Percentiles rank a stretch among this genome's conserved stretches.
phyloP scores from a whole-genome alignment of 2,888 invertebrate genomes.

The Boloria euphrosyne region DNA sequence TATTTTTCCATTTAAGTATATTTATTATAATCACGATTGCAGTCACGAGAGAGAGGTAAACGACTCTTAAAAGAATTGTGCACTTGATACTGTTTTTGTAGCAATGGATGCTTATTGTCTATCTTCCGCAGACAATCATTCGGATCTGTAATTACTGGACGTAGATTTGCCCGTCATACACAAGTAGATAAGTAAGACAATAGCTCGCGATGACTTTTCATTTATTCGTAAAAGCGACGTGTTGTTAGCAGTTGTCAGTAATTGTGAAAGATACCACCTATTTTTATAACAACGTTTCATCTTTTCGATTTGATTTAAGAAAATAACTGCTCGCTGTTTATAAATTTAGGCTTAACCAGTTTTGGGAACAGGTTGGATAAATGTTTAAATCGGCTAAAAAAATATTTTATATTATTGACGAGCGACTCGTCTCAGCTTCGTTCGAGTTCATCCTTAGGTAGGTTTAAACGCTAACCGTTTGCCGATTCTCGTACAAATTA shows the following conservation, averaged over 20 bases:
- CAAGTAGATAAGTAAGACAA: conserved; percentile 53
- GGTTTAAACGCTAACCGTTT: no score
- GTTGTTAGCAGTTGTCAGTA: conserved; percentile 33
- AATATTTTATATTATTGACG: no score
- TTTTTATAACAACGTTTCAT: conserved; percentile 21
- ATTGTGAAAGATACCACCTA: conserved; percentile 38
- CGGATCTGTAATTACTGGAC: conserved; percentile 34
- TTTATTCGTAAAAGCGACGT: conserved; percentile 45
- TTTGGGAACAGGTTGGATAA: no score
- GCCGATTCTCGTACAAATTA: no score
- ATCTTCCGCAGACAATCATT: conserved; percentile 28
- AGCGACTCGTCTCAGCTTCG: no score
- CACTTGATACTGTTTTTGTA: conserved; percentile 26
- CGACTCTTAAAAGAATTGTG: conserved; percentile 19
- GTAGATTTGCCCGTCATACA: conserved; percentile 45
- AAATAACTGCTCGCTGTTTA: conserved; percentile 18
- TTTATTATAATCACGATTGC: conserved; percentile 29
- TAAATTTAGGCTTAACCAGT: no score
- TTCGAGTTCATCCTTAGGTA: no score
- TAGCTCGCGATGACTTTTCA: conserved; percentile 54
- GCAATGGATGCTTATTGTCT: conserved; percentile 14
- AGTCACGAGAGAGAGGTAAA: conserved; percentile 29
- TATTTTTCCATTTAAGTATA: background rate
- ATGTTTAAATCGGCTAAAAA: no score
- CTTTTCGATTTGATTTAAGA: conserved; percentile 12